Base-by-base conservation (phyloP, 2,888 invertebrate species). In the Scaptodrosophila latifasciaeformis region DNA sequence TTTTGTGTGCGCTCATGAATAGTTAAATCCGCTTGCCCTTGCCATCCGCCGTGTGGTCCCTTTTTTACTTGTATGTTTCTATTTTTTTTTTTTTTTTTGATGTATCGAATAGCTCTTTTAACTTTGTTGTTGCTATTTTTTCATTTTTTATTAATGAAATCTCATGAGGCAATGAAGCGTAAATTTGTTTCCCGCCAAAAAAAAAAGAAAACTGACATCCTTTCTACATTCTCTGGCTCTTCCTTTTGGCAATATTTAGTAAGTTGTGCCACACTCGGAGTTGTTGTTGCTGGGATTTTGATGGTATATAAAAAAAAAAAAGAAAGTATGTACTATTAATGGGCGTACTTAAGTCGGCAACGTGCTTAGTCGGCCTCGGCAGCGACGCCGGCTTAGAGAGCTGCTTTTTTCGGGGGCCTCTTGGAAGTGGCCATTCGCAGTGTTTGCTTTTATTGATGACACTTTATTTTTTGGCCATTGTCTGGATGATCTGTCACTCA, bases 111-210 rank as follows among this genome's bases (percentile, higher is more conserved):
- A 43, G 24, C 34, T 50, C 27, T 37, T 35, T 34, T n/a, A 3
- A 21, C 7, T 46, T 46, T 34, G 47, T 44, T 47, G 44, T 34
- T 60, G 65, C 62, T 12, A 72, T 53, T 70, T 75, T 76, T 74
- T 60, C 61, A 65, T 78, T 80, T 75, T 78, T 81, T 76, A 81
- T 79, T 76, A 79, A 81, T 81, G 80, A 76, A 76, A 76, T 79
- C 76, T 71, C 63, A 70, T 76, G 72, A 74, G 67, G 65, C 77
- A 76, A 81, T 81, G 81, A 76, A 81, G 79, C 81, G 81, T 69
- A 62, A 76, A 71, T 76, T 54, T 59, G 49, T 35, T 19, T 40
- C 40, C 37, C 17, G 4, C 4, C 29, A 40, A 37, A 21, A 37
- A 59, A 43, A 35, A 5, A 4, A 3, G 2, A 3, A 10, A 7